A percentile compares a stretch with the other conserved stretches of the same genome.
phyloP scores from a whole-genome alignment of 2,888 invertebrate genomes.

The Aphrophora alni region DNA sequence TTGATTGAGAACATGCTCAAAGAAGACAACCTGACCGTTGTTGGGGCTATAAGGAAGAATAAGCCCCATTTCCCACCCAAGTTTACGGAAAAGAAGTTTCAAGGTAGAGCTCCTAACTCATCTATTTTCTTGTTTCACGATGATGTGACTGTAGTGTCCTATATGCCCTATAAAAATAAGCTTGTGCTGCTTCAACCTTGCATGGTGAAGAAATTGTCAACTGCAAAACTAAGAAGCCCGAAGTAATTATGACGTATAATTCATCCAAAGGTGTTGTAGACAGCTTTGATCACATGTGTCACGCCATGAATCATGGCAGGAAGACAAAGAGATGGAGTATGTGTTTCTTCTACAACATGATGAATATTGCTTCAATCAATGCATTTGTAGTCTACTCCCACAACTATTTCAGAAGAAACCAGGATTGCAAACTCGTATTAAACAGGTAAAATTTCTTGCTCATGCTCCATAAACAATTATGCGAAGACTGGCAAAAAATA shows the following conservation, averaged over 20 bases:
- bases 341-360: slow-evolving; percentile 47
- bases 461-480: neutral
- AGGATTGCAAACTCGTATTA: neutral
- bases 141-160: slow-evolving; percentile 50
- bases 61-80: slow-evolving; percentile 52
- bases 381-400: slow-evolving; percentile 35
- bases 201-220: slow-evolving; percentile 46
- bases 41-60: slow-evolving; percentile 45
- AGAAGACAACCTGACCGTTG: slow-evolving; percentile 38
- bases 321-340: slow-evolving; percentile 50
- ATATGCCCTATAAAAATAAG: slow-evolving; percentile 48
- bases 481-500: neutral
- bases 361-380: slow-evolving; percentile 51
- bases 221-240: slow-evolving; percentile 48
- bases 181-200: slow-evolving; percentile 50
- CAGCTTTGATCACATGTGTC: slow-evolving; percentile 48
- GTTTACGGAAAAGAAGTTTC: slow-evolving; percentile 47
- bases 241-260: slow-evolving; percentile 50
- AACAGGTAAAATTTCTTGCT: neutral
- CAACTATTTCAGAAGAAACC: slow-evolving; percentile 12
- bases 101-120: slow-evolving; percentile 42
- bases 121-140: slow-evolving; percentile 51
- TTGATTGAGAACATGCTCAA: slow-evolving; percentile 44
- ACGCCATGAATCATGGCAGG: slow-evolving; percentile 45
- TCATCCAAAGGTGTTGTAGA: slow-evolving; percentile 51